Evolutionary conservation across 1,140 invertebrate species (phyloP).

Genomic region (Caerostris extrusa): DNA sequence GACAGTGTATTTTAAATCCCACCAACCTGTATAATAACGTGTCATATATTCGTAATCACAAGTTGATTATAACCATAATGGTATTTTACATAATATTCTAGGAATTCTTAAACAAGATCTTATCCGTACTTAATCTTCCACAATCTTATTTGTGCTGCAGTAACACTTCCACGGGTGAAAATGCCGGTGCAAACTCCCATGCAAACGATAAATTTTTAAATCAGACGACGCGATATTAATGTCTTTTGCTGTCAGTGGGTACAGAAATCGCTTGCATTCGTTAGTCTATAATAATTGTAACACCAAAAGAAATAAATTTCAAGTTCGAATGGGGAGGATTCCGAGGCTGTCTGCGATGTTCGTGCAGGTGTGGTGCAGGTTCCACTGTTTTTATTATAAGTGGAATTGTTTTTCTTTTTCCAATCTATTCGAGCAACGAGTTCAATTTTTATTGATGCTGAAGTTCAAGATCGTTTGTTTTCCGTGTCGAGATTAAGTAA

Average conservation of each 20-base stretch:
- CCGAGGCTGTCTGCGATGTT: not conserved
- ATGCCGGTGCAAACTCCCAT: not conserved
- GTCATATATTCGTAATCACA: too few relatives aligned
- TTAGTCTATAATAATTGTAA: constrained; percentile 27
- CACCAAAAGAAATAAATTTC: constrained; percentile 5
- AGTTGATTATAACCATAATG: too few relatives aligned
- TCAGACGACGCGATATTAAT: not conserved
- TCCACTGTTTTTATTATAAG: constrained; percentile 2
- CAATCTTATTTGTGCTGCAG: not conserved
- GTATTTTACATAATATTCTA: too few relatives aligned
- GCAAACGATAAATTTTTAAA: constrained; percentile 14
- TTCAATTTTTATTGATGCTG: constrained; percentile 19
- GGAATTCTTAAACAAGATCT: not conserved
- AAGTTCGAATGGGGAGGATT: not conserved
- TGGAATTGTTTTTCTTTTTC: constrained; percentile 10
- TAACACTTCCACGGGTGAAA: not conserved
- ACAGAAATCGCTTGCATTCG: not conserved
- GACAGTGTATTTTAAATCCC: too few relatives aligned
- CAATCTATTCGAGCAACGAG: not conserved
- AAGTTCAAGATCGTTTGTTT: constrained; percentile 7
- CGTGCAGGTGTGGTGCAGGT: not conserved
- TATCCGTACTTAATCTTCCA: not conserved
- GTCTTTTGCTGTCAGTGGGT: constrained; percentile 13
- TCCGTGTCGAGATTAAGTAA: not conserved
- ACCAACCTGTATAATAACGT: too few relatives aligned